Base-by-base conservation (phyloP, 2,888 invertebrate species). In the Malachius bipustulatus region DNA sequence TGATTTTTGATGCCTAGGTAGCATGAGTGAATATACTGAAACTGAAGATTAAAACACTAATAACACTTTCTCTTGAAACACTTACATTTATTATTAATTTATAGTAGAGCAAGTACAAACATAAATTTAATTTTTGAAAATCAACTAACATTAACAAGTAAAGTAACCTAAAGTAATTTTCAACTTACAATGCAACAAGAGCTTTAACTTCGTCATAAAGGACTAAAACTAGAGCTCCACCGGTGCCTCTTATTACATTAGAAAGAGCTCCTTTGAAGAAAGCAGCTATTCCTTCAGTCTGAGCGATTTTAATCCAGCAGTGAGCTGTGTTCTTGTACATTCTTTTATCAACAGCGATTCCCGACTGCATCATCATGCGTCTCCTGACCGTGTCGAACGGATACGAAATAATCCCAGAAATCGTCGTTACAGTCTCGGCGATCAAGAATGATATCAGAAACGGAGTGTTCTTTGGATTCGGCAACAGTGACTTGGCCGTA, bases 391-490 rank as follows among this genome's bases (percentile, higher is more conserved):
- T 19, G n/a, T 19, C 24, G 6, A 19, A n/a, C 6, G 24, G 24
- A n/a, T 19, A 19, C 6, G 24, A 19, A 8, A 19, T 19, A n/a
- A 19, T 19, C 6, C 24, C 24, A 19, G 24, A 19, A 19, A 19
- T n/a, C 6, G 24, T n/a, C 6, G 24, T 19, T 6, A 19, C 24
- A 19, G n/a, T 8, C 59, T 70, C 67, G 28, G 73, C 73, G 47
- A 73, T 73, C 36, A 62, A 57, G 65, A 73, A 75, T 24, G 70
- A 71, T 41, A 73, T 52, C 40, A 73, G 51, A 55, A 76, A 60
- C 26, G 71, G 69, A 34, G 73, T 67, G 36, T 64, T 66, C 59
- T 73, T 69, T 9, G 72, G 71, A 48, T 75, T 70, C 9, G 71
- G 66, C 42, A 75, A 54, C 62, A 71, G 63, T 42, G 64, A 63